Conservation (phyloP, 2,113 vertebrate species). For the Protobothrops mucrosquamatus region DNA sequence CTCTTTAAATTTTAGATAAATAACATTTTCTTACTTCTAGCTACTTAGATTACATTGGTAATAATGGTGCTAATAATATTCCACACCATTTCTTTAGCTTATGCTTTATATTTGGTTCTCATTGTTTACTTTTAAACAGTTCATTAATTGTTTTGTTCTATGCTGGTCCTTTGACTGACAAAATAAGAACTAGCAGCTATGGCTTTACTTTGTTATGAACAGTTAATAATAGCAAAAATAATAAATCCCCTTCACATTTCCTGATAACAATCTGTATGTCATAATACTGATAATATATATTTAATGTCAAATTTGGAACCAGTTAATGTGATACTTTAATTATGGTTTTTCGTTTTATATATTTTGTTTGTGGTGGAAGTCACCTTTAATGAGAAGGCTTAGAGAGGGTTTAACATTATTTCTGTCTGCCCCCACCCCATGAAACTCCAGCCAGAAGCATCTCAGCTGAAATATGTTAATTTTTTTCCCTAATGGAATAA, state of each 20-base stretch:
- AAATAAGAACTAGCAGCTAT: not conserved
- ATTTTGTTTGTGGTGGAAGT: slow-evolving; percentile 53
- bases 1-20: not conserved
- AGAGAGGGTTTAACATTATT: slow-evolving; percentile 43
- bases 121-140: not conserved
- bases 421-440: not conserved
- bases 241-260: not conserved
- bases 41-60: not conserved
- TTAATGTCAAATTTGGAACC: slow-evolving; percentile 57
- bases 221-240: not conserved
- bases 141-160: not conserved
- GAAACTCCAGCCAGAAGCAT: slow-evolving; percentile 46
- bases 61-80: not conserved
- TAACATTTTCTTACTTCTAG: not conserved
- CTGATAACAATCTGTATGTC: slow-evolving; percentile 33
- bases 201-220: not conserved
- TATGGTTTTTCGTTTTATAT: slow-evolving; percentile 50
- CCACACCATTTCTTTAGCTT: not conserved
- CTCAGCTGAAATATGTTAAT: slow-evolving; percentile 70
- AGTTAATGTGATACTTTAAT: slow-evolving; percentile 56
- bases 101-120: not conserved
- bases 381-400: slow-evolving; percentile 53
- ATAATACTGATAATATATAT: slow-evolving; percentile 45
- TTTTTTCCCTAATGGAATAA: slow-evolving; percentile 63
- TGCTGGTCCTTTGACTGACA: not conserved